Percentiles rank a stretch among this genome's conserved stretches.
Evolutionary conservation across 1,140 invertebrate genomes (phyloP).

Genomic region (Drosophila pachea): DNA sequence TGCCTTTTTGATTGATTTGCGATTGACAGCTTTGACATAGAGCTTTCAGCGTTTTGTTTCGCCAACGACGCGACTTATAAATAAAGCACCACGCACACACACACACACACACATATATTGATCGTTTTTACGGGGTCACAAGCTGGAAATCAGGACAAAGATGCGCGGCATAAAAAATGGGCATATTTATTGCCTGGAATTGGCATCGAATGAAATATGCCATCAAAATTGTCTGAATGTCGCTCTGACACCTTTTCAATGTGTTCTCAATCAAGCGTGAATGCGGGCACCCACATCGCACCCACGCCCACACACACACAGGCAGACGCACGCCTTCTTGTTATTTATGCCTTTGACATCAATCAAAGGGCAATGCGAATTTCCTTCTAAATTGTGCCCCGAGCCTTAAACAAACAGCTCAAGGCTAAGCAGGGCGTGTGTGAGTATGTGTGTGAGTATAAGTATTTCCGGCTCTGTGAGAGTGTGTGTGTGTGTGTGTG

Average conservation of each 20-base stretch:
- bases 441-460: not conserved
- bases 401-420: conserved; percentile 44
- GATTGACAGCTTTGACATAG: conserved; percentile 66
- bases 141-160: conserved; percentile 40
- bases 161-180: conserved; percentile 24
- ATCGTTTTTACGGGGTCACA: not conserved
- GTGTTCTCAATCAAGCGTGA: conserved; percentile 67
- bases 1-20: conserved; percentile 68
- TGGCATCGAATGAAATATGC: conserved; percentile 72
- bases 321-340: not conserved
- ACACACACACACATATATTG: conserved; percentile 6
- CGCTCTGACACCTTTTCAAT: conserved; percentile 63
- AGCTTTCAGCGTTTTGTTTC: conserved; percentile 48
- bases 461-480: not conserved
- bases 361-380: conserved; percentile 60
- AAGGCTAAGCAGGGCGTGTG: conserved; percentile 6
- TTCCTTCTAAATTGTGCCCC: conserved; percentile 31
- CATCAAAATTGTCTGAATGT: conserved; percentile 71
- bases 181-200: conserved; percentile 65
- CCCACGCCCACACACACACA: conserved; percentile 6
- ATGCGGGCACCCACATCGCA: conserved; percentile 44
- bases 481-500: not conserved
- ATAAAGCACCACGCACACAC: conserved; percentile 58
- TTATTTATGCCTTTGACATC: conserved; percentile 53
- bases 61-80: conserved; percentile 55